Evolutionary conservation across 2,113 vertebrate genomes (phyloP), one percentile per base, ranked within the genome.

Genomic region (Microcebus griseorufus): DNA sequence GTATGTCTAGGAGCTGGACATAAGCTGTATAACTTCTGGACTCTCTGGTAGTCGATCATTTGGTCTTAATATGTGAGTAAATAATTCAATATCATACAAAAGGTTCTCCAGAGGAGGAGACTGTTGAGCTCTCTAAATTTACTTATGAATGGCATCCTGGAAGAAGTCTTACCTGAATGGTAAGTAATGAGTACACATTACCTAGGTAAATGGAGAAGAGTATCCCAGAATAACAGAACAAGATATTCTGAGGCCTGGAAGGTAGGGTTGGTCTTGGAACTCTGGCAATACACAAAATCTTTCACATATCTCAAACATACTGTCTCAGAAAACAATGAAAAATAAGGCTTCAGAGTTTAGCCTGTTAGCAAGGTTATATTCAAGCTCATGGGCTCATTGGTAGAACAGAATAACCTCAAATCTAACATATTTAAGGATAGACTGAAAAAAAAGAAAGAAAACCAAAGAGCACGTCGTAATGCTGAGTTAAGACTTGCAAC

Each of bases 401-500:
- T 62, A 51, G 64, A 97, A 94, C 18, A 10, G 69, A 80, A 67
- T 84, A 90, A 95, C 93, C 58, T 93, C 58, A 90, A 55, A 81
- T 84, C 83, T 92, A 79, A 86, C 72, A 91, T 17, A 91, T 72
- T 95, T 75, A 96, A 92, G 39, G 90, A 80, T 45, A 95, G 90
- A 85, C 39, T 29, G 27, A 64, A 27, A 64, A 64, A 75, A 45
- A 42, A 89, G 34, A 93, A 96, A 93, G 34, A 53, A 93, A 97
- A 90, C 37, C 84, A 84, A 88, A 53, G 37, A 64, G 73, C 60
- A 62, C 12, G 55, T 95, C 25, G 64, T 67, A 91, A 79, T 88
- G 45, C 88, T 86, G 78, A 67, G 92, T 96, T 96, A 58, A 70
- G 95, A 96, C 32, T 42, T 95, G 89, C 73, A 96, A 97, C 96